Evolutionary conservation across 1,140 invertebrate species (phyloP).

Genomic region (Lamellibrachia luymesi): DNA sequence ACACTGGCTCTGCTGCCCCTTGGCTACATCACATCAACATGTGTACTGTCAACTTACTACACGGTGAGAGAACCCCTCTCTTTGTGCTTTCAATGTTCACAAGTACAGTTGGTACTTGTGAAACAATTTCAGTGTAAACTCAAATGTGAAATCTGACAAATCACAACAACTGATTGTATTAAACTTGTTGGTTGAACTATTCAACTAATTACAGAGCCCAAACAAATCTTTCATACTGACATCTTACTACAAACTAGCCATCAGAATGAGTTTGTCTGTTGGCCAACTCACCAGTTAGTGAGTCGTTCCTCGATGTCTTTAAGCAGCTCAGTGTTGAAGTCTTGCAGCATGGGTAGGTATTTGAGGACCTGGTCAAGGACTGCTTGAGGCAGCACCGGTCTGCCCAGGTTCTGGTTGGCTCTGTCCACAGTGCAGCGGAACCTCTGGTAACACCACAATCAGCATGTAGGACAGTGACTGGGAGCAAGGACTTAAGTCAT

Average conservation of each 20-base stretch:
- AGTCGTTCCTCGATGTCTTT: slow-evolving; percentile 67
- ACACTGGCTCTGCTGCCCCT: no score
- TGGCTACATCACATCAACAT: no score
- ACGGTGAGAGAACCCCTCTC: no score
- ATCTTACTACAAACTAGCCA: neutral
- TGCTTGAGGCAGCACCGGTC: slow-evolving; percentile 56
- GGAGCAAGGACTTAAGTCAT: neutral
- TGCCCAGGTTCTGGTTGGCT: slow-evolving; percentile 50
- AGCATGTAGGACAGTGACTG: neutral
- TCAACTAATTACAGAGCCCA: no score
- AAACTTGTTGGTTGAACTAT: no score
- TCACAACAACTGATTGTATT: no score
- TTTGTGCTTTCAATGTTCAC: no score
- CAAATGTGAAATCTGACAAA: no score
- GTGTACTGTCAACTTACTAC: no score
- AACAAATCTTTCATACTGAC: no score
- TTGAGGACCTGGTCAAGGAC: slow-evolving; percentile 65
- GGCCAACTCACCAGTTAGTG: slow-evolving; percentile 60
- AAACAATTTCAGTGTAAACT: no score
- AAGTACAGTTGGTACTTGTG: no score
- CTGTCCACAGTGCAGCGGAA: neutral
- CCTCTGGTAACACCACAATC: neutral
- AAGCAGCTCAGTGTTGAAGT: slow-evolving; percentile 68
- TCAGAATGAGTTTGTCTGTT: neutral
- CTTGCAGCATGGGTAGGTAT: slow-evolving; percentile 63